Percentiles rank a stretch among this genome's conserved stretches.
phyloP scores from a whole-genome alignment of 2,797 vertebrate species.

The Sparidentex hasta region DNA sequence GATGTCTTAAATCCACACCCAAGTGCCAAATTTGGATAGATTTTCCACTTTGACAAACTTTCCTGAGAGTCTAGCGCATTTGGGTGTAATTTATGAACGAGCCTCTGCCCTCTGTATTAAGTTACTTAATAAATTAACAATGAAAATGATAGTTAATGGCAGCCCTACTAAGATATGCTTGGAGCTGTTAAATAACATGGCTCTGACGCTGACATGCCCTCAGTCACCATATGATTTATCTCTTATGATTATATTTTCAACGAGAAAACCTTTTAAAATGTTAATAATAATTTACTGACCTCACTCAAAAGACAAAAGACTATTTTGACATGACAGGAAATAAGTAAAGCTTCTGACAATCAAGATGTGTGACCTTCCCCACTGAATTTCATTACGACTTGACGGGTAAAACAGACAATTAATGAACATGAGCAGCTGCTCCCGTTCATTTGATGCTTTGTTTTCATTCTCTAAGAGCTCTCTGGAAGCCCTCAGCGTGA shows the following conservation, averaged over 20 bases:
- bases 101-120: too few species aligned
- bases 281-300: not conserved
- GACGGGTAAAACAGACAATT: slow-evolving; percentile 1
- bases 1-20: too few species aligned
- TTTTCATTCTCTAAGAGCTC: not conserved
- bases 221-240: not conserved
- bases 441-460: not conserved
- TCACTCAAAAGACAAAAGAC: too few species aligned
- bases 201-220: too few species aligned
- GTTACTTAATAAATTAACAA: too few species aligned
- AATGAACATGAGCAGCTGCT: slow-evolving; percentile 11
- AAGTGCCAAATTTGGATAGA: too few species aligned
- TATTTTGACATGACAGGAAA: not conserved
- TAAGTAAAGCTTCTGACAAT: not conserved
- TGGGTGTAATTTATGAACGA: too few species aligned
- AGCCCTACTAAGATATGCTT: too few species aligned
- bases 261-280: not conserved
- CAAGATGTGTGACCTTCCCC: not conserved
- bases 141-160: too few species aligned
- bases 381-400: slow-evolving; percentile 4
- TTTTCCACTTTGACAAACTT: too few species aligned
- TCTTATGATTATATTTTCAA: not conserved
- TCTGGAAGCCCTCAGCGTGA: not conserved
- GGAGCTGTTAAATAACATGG: too few species aligned
- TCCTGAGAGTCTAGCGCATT: too few species aligned